Evolutionary conservation across 1,140 invertebrate genomes (phyloP).

Genomic region (Hycleus cichorii): DNA sequence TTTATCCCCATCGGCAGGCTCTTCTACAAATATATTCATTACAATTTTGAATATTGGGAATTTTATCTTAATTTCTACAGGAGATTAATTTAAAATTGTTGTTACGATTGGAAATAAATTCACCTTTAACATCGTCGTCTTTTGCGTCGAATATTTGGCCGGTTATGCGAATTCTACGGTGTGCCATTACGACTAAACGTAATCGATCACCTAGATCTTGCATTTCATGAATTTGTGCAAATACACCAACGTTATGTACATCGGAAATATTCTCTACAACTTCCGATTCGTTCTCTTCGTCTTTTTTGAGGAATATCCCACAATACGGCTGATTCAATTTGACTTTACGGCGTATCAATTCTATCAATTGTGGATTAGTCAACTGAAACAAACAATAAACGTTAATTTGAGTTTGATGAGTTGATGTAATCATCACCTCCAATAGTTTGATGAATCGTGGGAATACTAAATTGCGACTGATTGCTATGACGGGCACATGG

Average conservation of each 20-base stretch:
- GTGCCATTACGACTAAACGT: conserved; percentile 88
- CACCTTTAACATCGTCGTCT: conserved; percentile 37
- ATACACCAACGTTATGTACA: conserved; percentile 87
- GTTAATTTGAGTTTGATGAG: not conserved
- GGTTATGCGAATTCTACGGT: conserved; percentile 77
- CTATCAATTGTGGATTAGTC: conserved; percentile 79
- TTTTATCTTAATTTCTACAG: conserved; percentile 47
- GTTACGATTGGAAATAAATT: not conserved
- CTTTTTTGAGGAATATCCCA: conserved; percentile 93
- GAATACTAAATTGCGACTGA: conserved; percentile 92
- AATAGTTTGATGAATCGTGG: conserved; percentile 97
- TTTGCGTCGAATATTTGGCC: conserved; percentile 68
- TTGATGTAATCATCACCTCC: conserved; percentile 55
- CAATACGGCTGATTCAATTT: conserved; percentile 95
- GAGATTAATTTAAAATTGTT: not conserved
- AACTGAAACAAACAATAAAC: conserved; percentile 51
- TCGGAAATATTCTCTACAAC: conserved; percentile 80
- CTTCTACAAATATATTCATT: conserved; percentile 56
- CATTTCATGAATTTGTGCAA: conserved; percentile 96
- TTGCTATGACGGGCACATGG: conserved; percentile 89
- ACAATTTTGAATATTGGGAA: conserved; percentile 60
- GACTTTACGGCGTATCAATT: conserved; percentile 89
- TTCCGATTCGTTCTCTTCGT: conserved; percentile 84
- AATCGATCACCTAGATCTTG: conserved; percentile 91
- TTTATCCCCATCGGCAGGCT: conserved; percentile 45